These are phyloP conservation scores for Epizoanthus ramosus DNA, from an alignment of 92 coral and sea anemone species.

Conservation along the genomic window DNA sequence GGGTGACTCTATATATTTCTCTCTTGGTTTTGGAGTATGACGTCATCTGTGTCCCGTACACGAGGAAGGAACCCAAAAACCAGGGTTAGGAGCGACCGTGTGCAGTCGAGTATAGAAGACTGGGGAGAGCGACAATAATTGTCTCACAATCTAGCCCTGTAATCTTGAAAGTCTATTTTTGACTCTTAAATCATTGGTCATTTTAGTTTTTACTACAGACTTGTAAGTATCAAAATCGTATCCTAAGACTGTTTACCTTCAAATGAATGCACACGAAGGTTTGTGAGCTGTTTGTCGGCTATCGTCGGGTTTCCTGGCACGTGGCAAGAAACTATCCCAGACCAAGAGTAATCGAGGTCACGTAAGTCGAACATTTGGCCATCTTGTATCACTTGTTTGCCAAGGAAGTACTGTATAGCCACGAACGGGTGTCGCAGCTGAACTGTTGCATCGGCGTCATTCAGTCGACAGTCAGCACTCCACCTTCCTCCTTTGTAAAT, in stretches of 20 bases:
- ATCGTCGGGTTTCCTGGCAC: neutral
- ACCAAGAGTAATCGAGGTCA: neutral
- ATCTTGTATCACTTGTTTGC: neutral
- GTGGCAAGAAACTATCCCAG: neutral
- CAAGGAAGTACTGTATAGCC: neutral
- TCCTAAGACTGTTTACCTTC: neutral
- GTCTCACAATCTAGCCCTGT: no score
- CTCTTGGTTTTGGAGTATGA: no score
- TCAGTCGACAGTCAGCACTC: slow-evolving; percentile 26
- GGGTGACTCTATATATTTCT: no score
- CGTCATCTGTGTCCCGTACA: no score
- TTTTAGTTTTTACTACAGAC: no score
- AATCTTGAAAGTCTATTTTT: no score
- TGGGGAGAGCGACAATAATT: no score
- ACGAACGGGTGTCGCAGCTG: neutral
- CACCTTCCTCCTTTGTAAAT: neutral
- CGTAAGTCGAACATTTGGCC: neutral
- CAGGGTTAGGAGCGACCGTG: no score
- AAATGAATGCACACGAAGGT: neutral
- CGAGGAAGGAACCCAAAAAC: no score
- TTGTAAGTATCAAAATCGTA: no score
- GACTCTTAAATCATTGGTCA: no score
- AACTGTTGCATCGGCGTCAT: neutral
- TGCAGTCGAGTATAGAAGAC: no score
- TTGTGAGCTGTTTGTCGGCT: neutral